Base-by-base conservation (phyloP, 2,888 invertebrate species). In the Standfussiana lucernea region DNA sequence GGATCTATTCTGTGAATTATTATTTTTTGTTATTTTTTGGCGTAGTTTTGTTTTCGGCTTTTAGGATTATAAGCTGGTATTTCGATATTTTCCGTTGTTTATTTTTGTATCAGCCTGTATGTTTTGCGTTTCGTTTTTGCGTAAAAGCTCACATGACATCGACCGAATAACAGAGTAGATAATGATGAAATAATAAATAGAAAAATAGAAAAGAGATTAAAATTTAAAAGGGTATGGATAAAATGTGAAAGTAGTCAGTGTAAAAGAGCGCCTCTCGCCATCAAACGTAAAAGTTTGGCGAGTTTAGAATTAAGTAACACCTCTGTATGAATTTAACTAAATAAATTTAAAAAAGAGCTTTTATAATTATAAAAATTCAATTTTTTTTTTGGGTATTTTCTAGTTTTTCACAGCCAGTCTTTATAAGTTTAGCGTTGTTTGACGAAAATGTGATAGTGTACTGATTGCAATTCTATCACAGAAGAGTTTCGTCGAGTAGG, bases 11-110 rank as follows among this genome's bases (percentile, higher is more conserved):
- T 40, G 40, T 50, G 35, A 5, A 72, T 45, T 45, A 21, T 77
- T 64, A 8, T 78, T 76, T 47, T 24, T 66, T 75, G 10, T 75
- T 42, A 56, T 68, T 69, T 77, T 53, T 53, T 35, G 28, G 28
- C 15, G n/a, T 28, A 32, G 28, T 65, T 56, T 79, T 28, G n/a
- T 40, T 65, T 78, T 24, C 4, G 65, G 79, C 64, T 65, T 72
- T 79, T 45, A 21, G 62, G 40, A 64, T 50, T 77, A 40, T 40
- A 77, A 13, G 40, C 71, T 65, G 40, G 35, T 47, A 35, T 69
- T 50, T 50, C 24, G 3, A n/a, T 53, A 28, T 77, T 70, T 45
- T 62, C 10, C 42, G 18, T 62, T 40, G 15, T 71, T 70, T 53
- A 10, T 68, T 53, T 66, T 56, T 56, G 6, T 50, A n/a, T 0